Conservation (phyloP, 2,113 vertebrate species). For the Diadophis punctatus region DNA sequence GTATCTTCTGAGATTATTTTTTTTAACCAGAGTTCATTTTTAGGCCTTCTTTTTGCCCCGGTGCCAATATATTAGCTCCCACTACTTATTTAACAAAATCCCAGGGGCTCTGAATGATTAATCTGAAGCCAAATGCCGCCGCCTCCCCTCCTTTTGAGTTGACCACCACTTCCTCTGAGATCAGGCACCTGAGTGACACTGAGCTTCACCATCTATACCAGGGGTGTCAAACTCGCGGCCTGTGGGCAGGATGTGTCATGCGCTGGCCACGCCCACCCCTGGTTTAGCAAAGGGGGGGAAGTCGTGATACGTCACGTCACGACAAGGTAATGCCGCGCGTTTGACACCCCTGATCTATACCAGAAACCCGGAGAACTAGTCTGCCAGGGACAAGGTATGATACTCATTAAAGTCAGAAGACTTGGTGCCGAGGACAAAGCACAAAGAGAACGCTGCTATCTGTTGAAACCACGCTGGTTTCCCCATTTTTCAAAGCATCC, state of each 20-base stretch:
- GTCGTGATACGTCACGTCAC: no score
- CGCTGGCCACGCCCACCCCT: no score
- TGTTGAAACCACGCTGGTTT: not conserved
- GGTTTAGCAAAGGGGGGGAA: no score
- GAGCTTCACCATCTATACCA: not conserved
- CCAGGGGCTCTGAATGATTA: not conserved
- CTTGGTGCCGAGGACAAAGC: not conserved
- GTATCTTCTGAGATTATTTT: not conserved
- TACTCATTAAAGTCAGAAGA: not conserved
- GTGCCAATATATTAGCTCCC: no score
- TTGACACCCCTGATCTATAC: not conserved
- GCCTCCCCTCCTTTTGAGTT: not conserved
- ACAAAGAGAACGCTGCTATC: not conserved
- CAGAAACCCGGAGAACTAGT: not conserved
- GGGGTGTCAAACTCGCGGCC: no score
- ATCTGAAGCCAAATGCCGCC: no score
- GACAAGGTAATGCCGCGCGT: no score
- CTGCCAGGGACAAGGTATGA: not conserved
- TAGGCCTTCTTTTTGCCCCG: not conserved
- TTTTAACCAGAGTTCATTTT: no score
- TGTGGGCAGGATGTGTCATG: fast-evolving
- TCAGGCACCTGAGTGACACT: not conserved
- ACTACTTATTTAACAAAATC: not conserved
- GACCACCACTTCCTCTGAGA: not conserved
- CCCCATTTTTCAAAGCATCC: not conserved